Evolutionary conservation across 2,797 vertebrate species (phyloP).

Genomic region (Anguilla pacifica): DNA sequence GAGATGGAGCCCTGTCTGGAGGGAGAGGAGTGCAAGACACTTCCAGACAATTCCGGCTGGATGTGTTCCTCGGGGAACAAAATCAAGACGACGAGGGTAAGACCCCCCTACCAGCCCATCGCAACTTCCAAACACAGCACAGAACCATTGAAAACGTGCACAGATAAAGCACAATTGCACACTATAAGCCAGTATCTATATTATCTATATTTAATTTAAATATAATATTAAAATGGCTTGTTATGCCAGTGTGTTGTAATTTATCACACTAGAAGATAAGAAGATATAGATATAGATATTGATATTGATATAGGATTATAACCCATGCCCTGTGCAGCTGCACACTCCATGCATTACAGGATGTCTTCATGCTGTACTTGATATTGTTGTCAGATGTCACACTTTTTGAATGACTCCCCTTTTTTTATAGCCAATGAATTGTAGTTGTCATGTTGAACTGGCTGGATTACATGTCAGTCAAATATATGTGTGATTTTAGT

Average conservation of each 20-base stretch:
- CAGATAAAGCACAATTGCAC: conserved; percentile 31
- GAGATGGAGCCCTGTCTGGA: conserved; percentile 98
- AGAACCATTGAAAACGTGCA: neutral
- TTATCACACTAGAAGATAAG: neutral
- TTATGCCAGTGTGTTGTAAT: neutral
- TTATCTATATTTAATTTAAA: conserved; percentile 32
- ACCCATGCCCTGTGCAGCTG: neutral
- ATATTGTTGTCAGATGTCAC: neutral
- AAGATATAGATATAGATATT: neutral
- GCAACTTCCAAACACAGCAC: neutral
- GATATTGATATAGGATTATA: neutral
- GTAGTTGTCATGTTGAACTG: neutral
- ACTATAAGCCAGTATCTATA: conserved; percentile 30
- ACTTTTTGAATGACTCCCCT: neutral
- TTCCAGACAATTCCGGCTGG: conserved; percentile 97
- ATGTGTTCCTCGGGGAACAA: conserved; percentile 98
- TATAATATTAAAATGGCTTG: conserved; percentile 9
- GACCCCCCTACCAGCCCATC: conserved; percentile 50
- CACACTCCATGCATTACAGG: neutral
- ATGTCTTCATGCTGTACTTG: neutral
- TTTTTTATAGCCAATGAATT: neutral
- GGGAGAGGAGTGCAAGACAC: conserved; percentile 95
- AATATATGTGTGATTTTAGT: neutral
- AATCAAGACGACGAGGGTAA: conserved; percentile 98
- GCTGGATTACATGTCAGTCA: neutral